Conservation (phyloP, 2,888 invertebrate species). For the Microdon myrmicae region DNA sequence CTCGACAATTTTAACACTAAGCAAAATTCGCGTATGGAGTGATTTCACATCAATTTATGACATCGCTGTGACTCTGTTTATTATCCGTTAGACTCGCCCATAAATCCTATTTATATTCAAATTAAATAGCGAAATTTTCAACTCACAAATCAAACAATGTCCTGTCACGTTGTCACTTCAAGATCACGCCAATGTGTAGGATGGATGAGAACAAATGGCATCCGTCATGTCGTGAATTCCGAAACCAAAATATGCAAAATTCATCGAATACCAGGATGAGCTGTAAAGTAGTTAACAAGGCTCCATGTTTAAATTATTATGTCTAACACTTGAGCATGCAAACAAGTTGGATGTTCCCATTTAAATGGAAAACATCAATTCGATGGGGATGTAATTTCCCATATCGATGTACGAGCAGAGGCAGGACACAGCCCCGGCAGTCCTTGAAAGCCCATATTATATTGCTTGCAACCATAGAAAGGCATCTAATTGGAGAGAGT, state of each 20-base stretch:
- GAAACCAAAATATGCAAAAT: constrained; percentile 34
- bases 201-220: constrained; percentile 44
- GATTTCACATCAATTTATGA: too few relatives aligned
- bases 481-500: constrained; percentile 10
- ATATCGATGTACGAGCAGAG: too few relatives aligned
- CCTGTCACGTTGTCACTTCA: constrained; percentile 2
- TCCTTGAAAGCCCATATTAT: constrained; percentile 50
- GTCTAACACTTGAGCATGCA: constrained; percentile 50
- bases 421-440: constrained; percentile 18
- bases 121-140: constrained; percentile 29
- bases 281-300: constrained; percentile 21
- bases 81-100: background rate
- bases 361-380: constrained; percentile 44
- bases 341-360: constrained; percentile 52
- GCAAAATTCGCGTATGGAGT: too few relatives aligned
- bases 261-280: constrained; percentile 2
- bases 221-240: constrained; percentile 47
- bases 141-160: constrained; percentile 29
- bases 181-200: too few relatives aligned
- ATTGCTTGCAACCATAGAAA: constrained; percentile 49
- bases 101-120: constrained; percentile 44
- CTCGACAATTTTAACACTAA: too few relatives aligned
- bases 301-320: constrained; percentile 55
- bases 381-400: constrained; percentile 27
- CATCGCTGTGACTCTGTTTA: too few relatives aligned